Base-by-base conservation (phyloP, 1,140 invertebrate species). In the Drosophila punjabiensis region DNA sequence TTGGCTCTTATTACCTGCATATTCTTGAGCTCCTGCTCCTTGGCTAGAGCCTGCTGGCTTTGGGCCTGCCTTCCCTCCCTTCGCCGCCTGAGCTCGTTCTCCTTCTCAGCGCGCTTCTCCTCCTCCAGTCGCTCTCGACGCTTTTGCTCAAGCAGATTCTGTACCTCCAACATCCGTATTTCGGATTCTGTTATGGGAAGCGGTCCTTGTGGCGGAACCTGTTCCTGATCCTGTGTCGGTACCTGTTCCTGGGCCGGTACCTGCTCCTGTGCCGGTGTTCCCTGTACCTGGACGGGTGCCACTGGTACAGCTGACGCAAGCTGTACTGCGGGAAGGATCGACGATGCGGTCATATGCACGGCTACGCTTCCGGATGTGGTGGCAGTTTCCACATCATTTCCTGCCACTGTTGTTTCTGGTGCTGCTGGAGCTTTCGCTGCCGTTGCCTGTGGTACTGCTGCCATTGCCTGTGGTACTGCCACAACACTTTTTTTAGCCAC, bases 21-120 rank as follows among this genome's bases (percentile, higher is more conserved):
- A 92, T 4, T 96, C 81, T 96, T 96, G 5, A 96, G 76, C 82
- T 98, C 96, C 79, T 96, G 94, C 5, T 98, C 97, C 39, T 96
- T 95, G 77, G 96, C 95, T 93, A 94, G 95, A 68, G 95, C 94
- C 83, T 96, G 95, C 48, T 97, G 87, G 81, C 96, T 96, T 50
- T 96, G 95, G 0, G 97, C 90, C 18, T 96, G 96, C 81, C 96
- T 95, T 0, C 96, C 97, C 28, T 95, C 88, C 75, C 95, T 94
- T 5, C 97, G 94, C 10, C 97, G 94, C 70, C 97, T 95, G 5
- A 96, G 84, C 93, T 98, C 97, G 81, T 80, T 95, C 16, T 79
- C 86, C 79, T 66, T 92, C 58, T 79, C 65, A 16, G 16, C 56
- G 1, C 48, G 69, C 14, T 77, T 74, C 33, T 90, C 75, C 47